These are phyloP conservation scores for Octodonta nipae DNA, from an alignment of 2,888 invertebrate genomes.

Conservation along the genomic window DNA sequence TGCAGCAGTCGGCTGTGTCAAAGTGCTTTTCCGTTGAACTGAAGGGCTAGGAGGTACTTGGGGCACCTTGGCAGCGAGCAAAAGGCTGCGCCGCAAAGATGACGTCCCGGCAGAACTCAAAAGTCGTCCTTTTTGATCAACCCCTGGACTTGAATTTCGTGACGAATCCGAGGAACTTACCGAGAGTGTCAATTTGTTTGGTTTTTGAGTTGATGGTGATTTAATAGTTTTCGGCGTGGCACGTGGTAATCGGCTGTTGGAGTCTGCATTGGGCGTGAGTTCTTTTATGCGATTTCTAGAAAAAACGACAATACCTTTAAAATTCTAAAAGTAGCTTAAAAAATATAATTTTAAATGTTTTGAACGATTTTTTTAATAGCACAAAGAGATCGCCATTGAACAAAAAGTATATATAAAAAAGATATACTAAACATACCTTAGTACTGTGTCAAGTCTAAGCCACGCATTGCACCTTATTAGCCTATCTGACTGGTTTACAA, in stretches of 20 bases:
- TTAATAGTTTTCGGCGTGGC: conserved; percentile 27
- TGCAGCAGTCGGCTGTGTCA: conserved; percentile 45
- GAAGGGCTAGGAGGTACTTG: conserved; percentile 39
- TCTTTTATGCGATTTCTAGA: conserved; percentile 49
- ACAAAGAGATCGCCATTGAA: too few relatives aligned
- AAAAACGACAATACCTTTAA: too few relatives aligned
- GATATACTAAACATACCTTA: conserved; percentile 23
- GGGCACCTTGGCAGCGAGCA: conserved; percentile 41
- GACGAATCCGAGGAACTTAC: conserved; percentile 44
- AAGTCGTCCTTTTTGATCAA: conserved; percentile 15
- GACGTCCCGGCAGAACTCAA: conserved; percentile 29
- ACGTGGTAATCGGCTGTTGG: conserved; percentile 26
- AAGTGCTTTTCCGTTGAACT: conserved; percentile 35
- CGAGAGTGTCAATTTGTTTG: conserved; percentile 5
- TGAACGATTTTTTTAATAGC: too few relatives aligned
- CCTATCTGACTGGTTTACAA: conserved; percentile 55
- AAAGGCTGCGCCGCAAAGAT: conserved; percentile 38
- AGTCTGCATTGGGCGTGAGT: conserved; percentile 38
- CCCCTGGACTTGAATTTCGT: conserved; percentile 52
- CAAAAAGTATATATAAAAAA: too few relatives aligned
- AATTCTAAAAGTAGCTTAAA: too few relatives aligned
- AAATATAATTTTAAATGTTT: too few relatives aligned
- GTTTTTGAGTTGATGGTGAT: conserved; percentile 8
- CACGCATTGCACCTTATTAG: conserved; percentile 51
- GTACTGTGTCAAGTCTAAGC: conserved; percentile 44